Evolutionary conservation across 2,113 vertebrate genomes (phyloP), one percentile per base, ranked within the genome.

Genomic region (Coptodon bakossiorum): DNA sequence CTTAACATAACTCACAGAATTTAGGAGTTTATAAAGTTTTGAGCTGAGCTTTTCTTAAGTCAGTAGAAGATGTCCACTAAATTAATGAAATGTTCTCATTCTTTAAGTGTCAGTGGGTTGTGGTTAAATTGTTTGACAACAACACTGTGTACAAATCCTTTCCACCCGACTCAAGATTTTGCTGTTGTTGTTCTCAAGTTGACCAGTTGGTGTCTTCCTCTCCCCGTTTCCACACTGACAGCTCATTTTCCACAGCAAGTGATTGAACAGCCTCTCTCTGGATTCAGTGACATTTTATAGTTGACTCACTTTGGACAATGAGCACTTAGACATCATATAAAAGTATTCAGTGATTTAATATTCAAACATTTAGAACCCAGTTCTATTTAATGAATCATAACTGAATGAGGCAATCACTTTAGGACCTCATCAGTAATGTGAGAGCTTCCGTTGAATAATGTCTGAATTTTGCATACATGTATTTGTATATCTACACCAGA

Each of bases 141-240:
- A 82, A 13, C 59, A n/a, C 24, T 82, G 11, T 84, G 86, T 43
- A 9, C 61, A 83, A 71, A 71, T 81, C 82, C 24, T 59, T 36
- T 45, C 71, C 6, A n/a, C 36, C 27, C 11, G 2, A 22, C 86
- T 85, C 31, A 53, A 71, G 90, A 91, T 89, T 92, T 94, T 83
- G 84, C 82, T 71, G 89, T 40, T 96, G 96, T 95, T 96, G 94
- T 96, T 95, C 94, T 91, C 84, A 53, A 90, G 91, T 94, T 80
- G 84, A 27, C 96, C 96, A 97, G 96, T 96, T 96, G 95, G 96
- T 96, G 96, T 96, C 96, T 59, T 94, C 92, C 86, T 97, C 73
- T 90, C 84, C 45, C 90, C 88, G 16, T 81, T 91, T 91, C 45
- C 52, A 53, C 24, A 7, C 57, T 52, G 24, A 43, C 38, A 34